A percentile compares a stretch with the other conserved stretches of the same genome.
phyloP scores from a whole-genome alignment of 2,797 vertebrate genomes.

The Mormyrus hasselquistii region DNA sequence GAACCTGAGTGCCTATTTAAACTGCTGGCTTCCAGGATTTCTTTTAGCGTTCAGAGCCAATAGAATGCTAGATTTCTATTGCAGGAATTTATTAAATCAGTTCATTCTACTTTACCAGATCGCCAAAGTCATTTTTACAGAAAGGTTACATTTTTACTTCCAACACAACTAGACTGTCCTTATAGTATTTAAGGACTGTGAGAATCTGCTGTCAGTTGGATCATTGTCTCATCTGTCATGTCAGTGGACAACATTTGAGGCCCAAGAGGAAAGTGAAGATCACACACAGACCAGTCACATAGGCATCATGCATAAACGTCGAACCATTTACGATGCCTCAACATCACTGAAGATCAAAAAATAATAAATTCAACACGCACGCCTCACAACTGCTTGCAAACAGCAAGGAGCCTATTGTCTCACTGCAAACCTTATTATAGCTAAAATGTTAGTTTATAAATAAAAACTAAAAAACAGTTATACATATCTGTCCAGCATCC shows the following conservation, averaged over 20 bases:
- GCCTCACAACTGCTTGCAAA: not conserved
- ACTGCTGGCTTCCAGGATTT: not conserved
- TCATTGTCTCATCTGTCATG: constrained; percentile 18
- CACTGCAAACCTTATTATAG: not conserved
- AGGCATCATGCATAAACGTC: not conserved
- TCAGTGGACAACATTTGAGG: constrained; percentile 4
- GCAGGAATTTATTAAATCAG: not conserved
- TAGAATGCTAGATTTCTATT: not conserved
- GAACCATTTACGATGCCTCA: not conserved
- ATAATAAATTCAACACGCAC: not conserved
- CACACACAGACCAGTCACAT: not conserved
- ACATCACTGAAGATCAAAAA: not conserved
- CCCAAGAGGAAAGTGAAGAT: not conserved
- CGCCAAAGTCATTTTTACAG: not conserved
- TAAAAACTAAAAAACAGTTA: not conserved
- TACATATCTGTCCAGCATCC: not conserved
- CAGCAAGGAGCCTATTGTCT: not conserved
- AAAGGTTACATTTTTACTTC: not conserved
- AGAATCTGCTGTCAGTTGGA: not conserved
- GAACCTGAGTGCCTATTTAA: not conserved
- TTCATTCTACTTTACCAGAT: not conserved
- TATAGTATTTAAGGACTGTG: not conserved
- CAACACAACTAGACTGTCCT: not conserved
- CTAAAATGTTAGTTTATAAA: not conserved
- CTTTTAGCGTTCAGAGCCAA: not conserved